A percentile compares a stretch with the other conserved stretches of the same genome.
Evolutionary conservation across 2,797 vertebrate species (phyloP).

Genomic region (Tokudaia muenninki): DNA sequence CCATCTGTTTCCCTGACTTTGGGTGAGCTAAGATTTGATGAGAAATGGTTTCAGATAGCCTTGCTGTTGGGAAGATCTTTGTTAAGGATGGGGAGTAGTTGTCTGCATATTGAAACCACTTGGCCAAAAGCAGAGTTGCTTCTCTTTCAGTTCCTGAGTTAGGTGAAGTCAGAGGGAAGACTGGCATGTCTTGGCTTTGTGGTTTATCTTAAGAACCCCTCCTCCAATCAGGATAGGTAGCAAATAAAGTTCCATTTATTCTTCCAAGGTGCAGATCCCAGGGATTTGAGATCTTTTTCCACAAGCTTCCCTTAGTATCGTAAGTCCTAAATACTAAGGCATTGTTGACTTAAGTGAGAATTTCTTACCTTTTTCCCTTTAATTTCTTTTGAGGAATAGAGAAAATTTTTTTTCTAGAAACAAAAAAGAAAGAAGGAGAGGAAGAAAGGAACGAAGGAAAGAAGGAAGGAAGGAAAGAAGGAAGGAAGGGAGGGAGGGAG

Average conservation of each 20-base stretch:
- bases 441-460: too few relatives aligned
- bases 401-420: not conserved
- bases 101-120: not conserved
- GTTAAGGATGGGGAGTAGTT: not conserved
- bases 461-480: too few relatives aligned
- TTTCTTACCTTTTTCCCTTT: not conserved
- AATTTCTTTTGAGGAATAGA: constrained; percentile 50
- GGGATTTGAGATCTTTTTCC: not conserved
- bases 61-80: not conserved
- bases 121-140: not conserved
- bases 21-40: not conserved
- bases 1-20: not conserved
- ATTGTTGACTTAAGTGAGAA: constrained; percentile 8
- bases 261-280: not conserved
- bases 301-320: not conserved
- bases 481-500: not conserved
- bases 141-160: not conserved
- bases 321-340: not conserved
- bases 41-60: constrained; percentile 4
- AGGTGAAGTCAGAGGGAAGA: not conserved
- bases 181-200: not conserved
- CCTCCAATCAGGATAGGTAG: not conserved
- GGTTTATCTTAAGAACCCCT: not conserved
- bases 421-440: not conserved
- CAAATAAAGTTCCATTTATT: not conserved